Evolutionary conservation across 37 sponge, comb jelly and placozoan species (phyloP).

Genomic region (Eunapius fragilis): DNA sequence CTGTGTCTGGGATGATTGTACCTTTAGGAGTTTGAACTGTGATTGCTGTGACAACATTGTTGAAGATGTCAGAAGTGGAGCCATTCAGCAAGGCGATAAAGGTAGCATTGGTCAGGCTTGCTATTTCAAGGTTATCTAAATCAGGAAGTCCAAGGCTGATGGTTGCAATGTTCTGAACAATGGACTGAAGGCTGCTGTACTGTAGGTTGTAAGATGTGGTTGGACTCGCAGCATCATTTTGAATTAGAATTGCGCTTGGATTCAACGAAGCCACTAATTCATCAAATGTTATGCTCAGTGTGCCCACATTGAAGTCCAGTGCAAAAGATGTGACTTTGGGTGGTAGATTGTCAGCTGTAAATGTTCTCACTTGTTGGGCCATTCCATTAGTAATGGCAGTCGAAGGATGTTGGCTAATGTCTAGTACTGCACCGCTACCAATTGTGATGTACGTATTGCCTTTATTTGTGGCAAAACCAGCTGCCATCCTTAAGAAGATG

Average conservation of each 20-base stretch:
- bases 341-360: constrained; percentile 62
- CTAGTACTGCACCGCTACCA: constrained; percentile 35
- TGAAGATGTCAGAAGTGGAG: constrained; percentile 61
- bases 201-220: constrained; percentile 41
- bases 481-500: constrained; percentile 23
- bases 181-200: constrained; percentile 36
- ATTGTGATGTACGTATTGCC: constrained; percentile 73
- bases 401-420: constrained; percentile 26
- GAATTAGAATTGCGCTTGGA: constrained; percentile 40
- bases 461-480: constrained; percentile 55
- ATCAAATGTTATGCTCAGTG: constrained; percentile 80
- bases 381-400: constrained; percentile 45
- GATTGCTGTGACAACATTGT: constrained; percentile 32
- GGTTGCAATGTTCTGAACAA: constrained; percentile 36
- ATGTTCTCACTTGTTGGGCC: constrained; percentile 58
- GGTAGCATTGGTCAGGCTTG: constrained; percentile 31
- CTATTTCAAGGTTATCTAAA: constrained; percentile 55
- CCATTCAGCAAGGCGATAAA: constrained; percentile 50
- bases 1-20: constrained; percentile 54
- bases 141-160: constrained; percentile 60
- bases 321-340: constrained; percentile 53
- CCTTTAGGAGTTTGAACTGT: constrained; percentile 21
- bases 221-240: constrained; percentile 31
- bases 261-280: constrained; percentile 45
- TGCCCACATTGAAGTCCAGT: constrained; percentile 65